Evolutionary conservation across 1,140 invertebrate species (phyloP).

Genomic region (Drosophila prosaltans): DNA sequence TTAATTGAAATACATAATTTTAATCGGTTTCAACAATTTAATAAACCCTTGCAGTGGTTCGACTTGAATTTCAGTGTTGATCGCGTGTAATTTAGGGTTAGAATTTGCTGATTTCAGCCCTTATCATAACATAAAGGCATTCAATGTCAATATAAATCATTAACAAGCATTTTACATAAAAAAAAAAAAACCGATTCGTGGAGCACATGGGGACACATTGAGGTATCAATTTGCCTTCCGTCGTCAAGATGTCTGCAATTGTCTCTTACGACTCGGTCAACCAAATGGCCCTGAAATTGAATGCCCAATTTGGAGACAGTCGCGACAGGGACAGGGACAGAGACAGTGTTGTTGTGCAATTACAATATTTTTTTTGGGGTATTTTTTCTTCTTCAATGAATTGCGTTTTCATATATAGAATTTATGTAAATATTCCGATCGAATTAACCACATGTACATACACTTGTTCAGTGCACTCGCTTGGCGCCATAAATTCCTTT

Average conservation of each 20-base stretch:
- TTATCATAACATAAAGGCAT: slow-evolving; percentile 13
- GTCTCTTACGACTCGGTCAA: neutral
- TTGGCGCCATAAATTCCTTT: slow-evolving; percentile 47
- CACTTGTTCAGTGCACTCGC: slow-evolving; percentile 45
- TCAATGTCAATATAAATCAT: slow-evolving; percentile 53
- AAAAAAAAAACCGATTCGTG: slow-evolving; percentile 23
- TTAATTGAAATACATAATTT: neutral
- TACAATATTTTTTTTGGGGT: neutral
- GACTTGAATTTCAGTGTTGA: slow-evolving; percentile 61
- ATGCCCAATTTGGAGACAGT: slow-evolving; percentile 1
- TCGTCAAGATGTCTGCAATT: slow-evolving; percentile 62
- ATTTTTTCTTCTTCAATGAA: slow-evolving; percentile 1
- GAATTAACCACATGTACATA: slow-evolving; percentile 26
- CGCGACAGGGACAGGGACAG: neutral
- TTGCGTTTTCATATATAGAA: slow-evolving; percentile 8
- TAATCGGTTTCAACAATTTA: neutral
- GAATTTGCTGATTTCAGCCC: slow-evolving; percentile 47
- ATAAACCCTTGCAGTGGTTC: neutral
- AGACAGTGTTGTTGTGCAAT: neutral
- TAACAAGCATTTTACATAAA: slow-evolving; percentile 56
- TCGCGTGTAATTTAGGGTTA: slow-evolving; percentile 46
- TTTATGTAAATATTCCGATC: slow-evolving; percentile 31
- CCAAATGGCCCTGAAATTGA: slow-evolving; percentile 10
- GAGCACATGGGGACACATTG: slow-evolving; percentile 18
- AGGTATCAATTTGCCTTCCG: slow-evolving; percentile 62